phyloP scores from a whole-genome alignment of 2,888 invertebrate genomes.

The Drosophila engyochracea region DNA sequence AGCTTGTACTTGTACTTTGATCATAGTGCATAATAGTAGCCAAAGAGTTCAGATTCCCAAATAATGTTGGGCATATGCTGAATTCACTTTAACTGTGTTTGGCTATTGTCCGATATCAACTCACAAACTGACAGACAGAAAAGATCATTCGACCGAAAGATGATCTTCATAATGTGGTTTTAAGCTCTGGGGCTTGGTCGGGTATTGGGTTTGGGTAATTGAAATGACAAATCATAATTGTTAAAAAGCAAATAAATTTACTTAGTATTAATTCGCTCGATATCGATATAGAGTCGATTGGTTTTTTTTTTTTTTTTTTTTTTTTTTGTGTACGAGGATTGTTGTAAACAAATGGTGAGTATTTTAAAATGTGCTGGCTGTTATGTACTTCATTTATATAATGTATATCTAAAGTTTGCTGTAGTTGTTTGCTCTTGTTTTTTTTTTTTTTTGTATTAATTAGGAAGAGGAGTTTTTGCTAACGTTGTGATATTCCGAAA shows the following conservation, averaged over 20 bases:
- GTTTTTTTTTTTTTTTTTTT: conserved; percentile 6
- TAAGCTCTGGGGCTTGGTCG: conserved; percentile 10
- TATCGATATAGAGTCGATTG: conserved; percentile 15
- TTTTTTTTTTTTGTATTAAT: conserved; percentile 13
- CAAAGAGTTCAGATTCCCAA: not conserved
- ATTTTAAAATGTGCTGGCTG: conserved; percentile 49
- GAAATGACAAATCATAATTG: conserved; percentile 53
- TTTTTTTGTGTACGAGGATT: conserved; percentile 18
- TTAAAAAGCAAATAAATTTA: conserved; percentile 55
- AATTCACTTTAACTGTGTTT: conserved; percentile 3
- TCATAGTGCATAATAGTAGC: not conserved
- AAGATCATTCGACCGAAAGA: conserved; percentile 12
- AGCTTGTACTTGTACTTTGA: conserved; percentile 5
- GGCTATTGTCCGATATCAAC: conserved; percentile 4
- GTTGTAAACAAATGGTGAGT: conserved; percentile 50
- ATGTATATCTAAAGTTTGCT: conserved; percentile 45
- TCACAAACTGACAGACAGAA: conserved; percentile 27
- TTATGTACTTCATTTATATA: conserved; percentile 44
- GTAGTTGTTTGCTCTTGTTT: conserved; percentile 19
- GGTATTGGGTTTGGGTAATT: conserved; percentile 21
- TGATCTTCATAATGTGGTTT: conserved; percentile 8
- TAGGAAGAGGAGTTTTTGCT: conserved; percentile 22
- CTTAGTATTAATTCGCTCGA: conserved; percentile 24
- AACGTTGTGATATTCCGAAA: conserved; percentile 24
- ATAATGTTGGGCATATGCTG: not conserved